Base-by-base conservation (phyloP, 2,113 vertebrate species). In the Numenius arquata region DNA sequence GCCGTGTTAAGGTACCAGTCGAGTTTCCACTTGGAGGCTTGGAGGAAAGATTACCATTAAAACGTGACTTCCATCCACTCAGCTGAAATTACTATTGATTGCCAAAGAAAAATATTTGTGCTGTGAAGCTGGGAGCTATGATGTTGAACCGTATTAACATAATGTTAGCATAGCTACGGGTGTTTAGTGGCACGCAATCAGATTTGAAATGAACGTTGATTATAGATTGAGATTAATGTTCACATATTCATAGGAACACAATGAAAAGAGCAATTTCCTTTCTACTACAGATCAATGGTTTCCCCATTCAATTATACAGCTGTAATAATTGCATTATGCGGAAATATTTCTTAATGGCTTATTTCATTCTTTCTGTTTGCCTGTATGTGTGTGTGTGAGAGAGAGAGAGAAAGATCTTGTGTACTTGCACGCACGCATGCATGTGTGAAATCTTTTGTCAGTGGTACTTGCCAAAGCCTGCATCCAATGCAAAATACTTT, bases 231-330 rank as follows among this genome's bases (percentile, higher is more conserved):
- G 98, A 99, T 98, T 98, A 99, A 99, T 99, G 98, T 98, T 98
- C 97, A 97, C 98, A 98, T 98, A 98, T 98, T 98, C 98, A 98
- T 98, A 98, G 98, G 97, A 98, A 98, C 98, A 99, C 98, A 99
- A 99, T 99, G 99, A 99, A 99, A 99, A 99, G 98, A 99, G 98
- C 98, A 98, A 99, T 99, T 99, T 99, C 98, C 99, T 99, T 98
- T 99, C 98, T 99, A 99, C 98, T 99, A 99, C 99, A 99, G 99
- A 99, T 99, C 99, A 99, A 99, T 99, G 99, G 98, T 99, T 99
- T 99, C 98, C 98, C 98, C 98, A 99, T 99, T 99, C 99, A 99
- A 99, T 99, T 99, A 99, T 98, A 99, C 98, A 98, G 98, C 98
- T 99, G 98, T 99, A 99, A 99, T 99, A 99, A 99, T 99, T 99